phyloP scores from a whole-genome alignment of 2,888 invertebrate genomes.

The Plebejus anna region DNA sequence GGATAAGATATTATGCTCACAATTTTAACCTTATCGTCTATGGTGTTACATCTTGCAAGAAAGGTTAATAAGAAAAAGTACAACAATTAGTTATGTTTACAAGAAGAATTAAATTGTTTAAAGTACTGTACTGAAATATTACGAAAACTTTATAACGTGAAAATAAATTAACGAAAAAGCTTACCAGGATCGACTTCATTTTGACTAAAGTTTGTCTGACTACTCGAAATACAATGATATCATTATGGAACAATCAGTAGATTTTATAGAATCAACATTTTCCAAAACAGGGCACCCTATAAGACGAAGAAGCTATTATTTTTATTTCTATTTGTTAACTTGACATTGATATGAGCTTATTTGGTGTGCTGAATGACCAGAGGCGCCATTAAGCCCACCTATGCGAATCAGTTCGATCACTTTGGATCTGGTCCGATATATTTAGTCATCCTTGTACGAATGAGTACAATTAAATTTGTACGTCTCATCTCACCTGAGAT shows the following conservation, averaged over 20 bases:
- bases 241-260: conserved; percentile 48
- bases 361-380: conserved; percentile 60
- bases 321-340: conserved; percentile 49
- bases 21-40: too few species aligned
- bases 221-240: conserved; percentile 58
- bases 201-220: conserved; percentile 47
- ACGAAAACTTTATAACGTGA: too few species aligned
- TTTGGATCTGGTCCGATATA: conserved; percentile 8
- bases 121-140: too few species aligned
- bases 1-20: too few species aligned
- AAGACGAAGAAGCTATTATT: conserved; percentile 70
- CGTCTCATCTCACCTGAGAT: not conserved
- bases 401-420: conserved; percentile 47
- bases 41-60: too few species aligned
- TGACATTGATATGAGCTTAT: conserved; percentile 61
- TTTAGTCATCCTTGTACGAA: conserved; percentile 15
- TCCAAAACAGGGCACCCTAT: conserved; percentile 57
- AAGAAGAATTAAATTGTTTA: too few species aligned
- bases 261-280: conserved; percentile 67
- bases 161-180: conserved; percentile 38
- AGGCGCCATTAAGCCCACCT: conserved; percentile 52
- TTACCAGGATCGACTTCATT: conserved; percentile 66
- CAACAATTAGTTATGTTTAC: too few species aligned
- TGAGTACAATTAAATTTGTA: conserved; percentile 4
- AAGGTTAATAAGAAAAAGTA: not conserved